Conservation (phyloP, 2,888 invertebrate species). For the Acanthosepion esculentum region DNA sequence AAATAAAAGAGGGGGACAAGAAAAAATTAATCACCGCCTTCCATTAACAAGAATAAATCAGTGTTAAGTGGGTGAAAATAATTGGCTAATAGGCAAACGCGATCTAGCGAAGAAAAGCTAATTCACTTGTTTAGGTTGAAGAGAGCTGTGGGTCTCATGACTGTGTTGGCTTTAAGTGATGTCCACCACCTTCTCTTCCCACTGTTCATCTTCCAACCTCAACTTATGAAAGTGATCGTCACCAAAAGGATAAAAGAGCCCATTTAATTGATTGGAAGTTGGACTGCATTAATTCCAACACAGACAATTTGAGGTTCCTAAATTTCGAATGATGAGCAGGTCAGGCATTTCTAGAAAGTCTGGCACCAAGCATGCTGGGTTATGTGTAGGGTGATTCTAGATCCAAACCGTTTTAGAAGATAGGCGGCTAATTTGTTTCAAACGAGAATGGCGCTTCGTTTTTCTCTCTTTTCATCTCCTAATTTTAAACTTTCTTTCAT, state of each 20-base stretch:
- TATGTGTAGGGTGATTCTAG: no score
- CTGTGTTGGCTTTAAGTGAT: conserved; percentile 25
- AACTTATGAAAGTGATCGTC: neutral
- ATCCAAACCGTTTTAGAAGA: neutral
- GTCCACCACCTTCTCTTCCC: neutral
- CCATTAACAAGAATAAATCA: conserved; percentile 53
- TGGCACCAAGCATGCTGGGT: neutral
- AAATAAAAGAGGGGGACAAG: conserved; percentile 49
- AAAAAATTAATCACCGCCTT: conserved; percentile 54
- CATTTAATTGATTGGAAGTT: conserved; percentile 48
- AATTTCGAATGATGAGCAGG: neutral
- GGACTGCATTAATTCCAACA: conserved; percentile 43
- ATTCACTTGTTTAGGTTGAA: conserved; percentile 48
- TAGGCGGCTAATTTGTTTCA: neutral
- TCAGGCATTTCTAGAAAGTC: neutral
- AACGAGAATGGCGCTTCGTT: neutral
- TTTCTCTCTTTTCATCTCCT: neutral
- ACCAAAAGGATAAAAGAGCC: conserved; percentile 39
- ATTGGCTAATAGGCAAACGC: conserved; percentile 52
- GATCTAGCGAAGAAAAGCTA: conserved; percentile 45
- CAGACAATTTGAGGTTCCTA: conserved; percentile 44
- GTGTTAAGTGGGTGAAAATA: conserved; percentile 54
- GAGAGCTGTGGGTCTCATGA: conserved; percentile 8
- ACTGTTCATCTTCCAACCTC: neutral
- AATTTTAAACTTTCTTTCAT: neutral